Base-by-base conservation (phyloP, 2,113 vertebrate genomes). In the Seriola quinqueradiata region DNA sequence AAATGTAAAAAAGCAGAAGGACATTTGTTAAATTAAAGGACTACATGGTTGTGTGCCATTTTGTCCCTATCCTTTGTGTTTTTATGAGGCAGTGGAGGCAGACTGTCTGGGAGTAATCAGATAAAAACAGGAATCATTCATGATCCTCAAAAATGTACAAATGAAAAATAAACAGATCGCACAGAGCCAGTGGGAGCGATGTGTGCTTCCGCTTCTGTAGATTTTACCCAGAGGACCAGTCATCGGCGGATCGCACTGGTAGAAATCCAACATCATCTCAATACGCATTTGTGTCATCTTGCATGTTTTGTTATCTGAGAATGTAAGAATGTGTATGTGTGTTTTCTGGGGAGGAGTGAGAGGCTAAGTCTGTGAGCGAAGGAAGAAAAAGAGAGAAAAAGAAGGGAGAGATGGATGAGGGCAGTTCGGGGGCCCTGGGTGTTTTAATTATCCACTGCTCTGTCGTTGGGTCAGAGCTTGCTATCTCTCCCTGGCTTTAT, bases 391-490 rank as follows among this genome's bases (percentile, higher is more conserved):
- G 66, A 77, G 71, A 74, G 87, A 84, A 90, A 93, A 92, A 86
- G 90, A 92, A 90, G 59, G 75, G 73, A 85, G 91, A 92, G 95
- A 94, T 93, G 90, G 93, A 94, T 95, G 94, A 94, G 93, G 93
- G 89, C 90, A 90, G 89, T 93, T 92, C 67, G 32, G 89, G 88
- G 92, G 92, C 93, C 94, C 90, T 94, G 94, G 92, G 93, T 95
- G 95, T 96, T 96, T 95, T 95, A 95, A 95, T 96, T 95, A 95
- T 95, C 86, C 86, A 85, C 87, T 84, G 89, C 90, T 92, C 91
- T 90, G 93, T 93, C 91, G 88, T 90, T 92, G 89, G 93, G 92
- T 93, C 90, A 91, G 90, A 92, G 90, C 91, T 93, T 4, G 81
- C 94, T 91, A 94, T 95, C 95, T 94, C 90, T 92, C 84, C 83